Percentiles rank a stretch among this genome's conserved stretches.
Evolutionary conservation across 2,113 vertebrate species (phyloP).

Genomic region (Neoarius graeffei): DNA sequence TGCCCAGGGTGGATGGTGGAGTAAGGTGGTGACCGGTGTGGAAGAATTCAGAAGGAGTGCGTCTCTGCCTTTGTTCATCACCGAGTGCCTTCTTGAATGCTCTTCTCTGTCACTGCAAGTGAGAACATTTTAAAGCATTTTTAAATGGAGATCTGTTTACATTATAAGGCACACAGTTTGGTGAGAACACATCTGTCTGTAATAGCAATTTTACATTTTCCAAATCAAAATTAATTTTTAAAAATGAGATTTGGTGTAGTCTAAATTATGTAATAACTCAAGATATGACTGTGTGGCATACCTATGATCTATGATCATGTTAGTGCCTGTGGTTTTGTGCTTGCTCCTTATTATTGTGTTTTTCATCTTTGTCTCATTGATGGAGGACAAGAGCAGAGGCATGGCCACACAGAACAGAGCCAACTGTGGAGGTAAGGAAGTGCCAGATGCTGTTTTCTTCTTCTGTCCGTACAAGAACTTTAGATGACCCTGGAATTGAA

Average conservation of each 20-base stretch:
- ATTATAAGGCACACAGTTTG: neutral
- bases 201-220: neutral
- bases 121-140: neutral
- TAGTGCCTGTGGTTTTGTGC: slow-evolving; percentile 70
- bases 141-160: neutral
- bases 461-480: slow-evolving; percentile 95
- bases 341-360: slow-evolving; percentile 79
- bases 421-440: slow-evolving; percentile 78
- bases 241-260: neutral
- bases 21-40: slow-evolving; percentile 69
- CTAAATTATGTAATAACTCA: neutral
- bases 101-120: slow-evolving; percentile 63
- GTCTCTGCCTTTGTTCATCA: slow-evolving; percentile 72
- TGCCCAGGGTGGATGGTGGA: slow-evolving; percentile 76
- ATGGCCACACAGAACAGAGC: slow-evolving; percentile 89
- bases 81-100: slow-evolving; percentile 64
- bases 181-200: slow-evolving; percentile 33
- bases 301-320: slow-evolving; percentile 67
- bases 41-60: slow-evolving; percentile 66
- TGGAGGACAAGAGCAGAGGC: slow-evolving; percentile 85
- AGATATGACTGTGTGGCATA: slow-evolving; percentile 50
- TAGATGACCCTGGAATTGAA: slow-evolving; percentile 95
- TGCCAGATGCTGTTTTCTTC: slow-evolving; percentile 82
- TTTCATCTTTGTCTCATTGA: slow-evolving; percentile 85
- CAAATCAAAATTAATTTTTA: neutral